Base-by-base conservation (phyloP, 2,888 invertebrate species). In the Parnassius apollo region DNA sequence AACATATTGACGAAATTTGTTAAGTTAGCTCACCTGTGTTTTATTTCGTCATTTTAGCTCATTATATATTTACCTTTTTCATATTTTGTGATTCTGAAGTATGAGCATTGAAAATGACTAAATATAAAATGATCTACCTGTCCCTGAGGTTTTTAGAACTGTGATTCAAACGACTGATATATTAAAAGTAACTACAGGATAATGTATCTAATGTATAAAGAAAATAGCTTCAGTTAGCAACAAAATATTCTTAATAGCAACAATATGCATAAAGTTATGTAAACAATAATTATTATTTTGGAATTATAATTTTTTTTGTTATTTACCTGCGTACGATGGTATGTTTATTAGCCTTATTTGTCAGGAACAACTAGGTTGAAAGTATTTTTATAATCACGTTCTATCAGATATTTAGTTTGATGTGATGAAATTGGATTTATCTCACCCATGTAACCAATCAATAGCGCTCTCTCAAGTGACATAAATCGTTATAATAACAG, bases 151-250 rank as follows among this genome's bases (percentile, higher is more conserved):
- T 57, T 63, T 63, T 63, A 59, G 63, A 63, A 63, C 63, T 63
- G 63, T 63, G 63, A 63, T 63, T 59, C 63, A 63, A 59, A 63
- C 46, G 63, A 63, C 63, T 63, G 63, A 62, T 62, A 58, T 51
- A 45, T 35, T 58, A 62, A 58, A 62, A 62, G 9, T 22, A 42
- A 48, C 42, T 46, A 59, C 59, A 59, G 42, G 55, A 53, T 35
- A 53, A 55, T 61, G 55, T 61, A 50, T 13, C 42, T 13, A 35
- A 42, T 62, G 53, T 35, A 7, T 35, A 4, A 35, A 35, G 7
- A 35, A 18, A 2, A 45, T 51, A 50, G 25, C 42, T 42, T 56
- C 56, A 59, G 53, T 59, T 59, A 59, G 51, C 59, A 59, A 59
- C 59, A 56, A 63, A 46, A 63, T 59, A 56, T 51, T 50, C 46